phyloP scores from a whole-genome alignment of 2,113 vertebrate genomes.

The Chlorodrepanis virens region DNA sequence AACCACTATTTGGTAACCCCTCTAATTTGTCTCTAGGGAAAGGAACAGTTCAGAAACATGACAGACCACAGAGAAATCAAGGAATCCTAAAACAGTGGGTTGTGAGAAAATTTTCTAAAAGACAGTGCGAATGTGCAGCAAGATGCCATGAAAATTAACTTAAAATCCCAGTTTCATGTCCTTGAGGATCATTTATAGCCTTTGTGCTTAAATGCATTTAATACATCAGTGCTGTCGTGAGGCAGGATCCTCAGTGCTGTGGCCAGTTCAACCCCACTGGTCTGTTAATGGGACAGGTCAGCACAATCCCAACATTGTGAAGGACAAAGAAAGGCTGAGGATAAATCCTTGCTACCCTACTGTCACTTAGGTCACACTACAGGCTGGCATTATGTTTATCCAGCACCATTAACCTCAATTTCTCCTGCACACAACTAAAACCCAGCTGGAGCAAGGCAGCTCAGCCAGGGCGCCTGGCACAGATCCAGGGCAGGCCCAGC shows the following conservation, averaged over 20 bases:
- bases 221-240: neutral
- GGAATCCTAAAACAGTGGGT: neutral
- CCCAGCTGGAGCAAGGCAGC: neutral
- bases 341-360: neutral
- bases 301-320: accelerated
- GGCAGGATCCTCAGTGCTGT: neutral
- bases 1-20: neutral
- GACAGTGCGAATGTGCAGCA: neutral
- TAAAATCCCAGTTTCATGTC: neutral
- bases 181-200: neutral
- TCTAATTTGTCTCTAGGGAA: neutral
- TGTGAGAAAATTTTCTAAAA: neutral
- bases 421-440: neutral
- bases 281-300: neutral
- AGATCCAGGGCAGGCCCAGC: neutral
- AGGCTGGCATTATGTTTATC: neutral
- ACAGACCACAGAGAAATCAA: neutral
- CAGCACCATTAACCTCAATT: neutral
- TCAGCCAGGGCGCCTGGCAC: neutral
- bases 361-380: neutral
- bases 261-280: neutral
- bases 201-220: neutral
- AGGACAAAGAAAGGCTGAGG: neutral
- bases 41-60: neutral
- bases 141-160: neutral